These are phyloP conservation scores for Pharmacophagus antenor DNA, from an alignment of 2,888 invertebrate species.

Conservation along the genomic window DNA sequence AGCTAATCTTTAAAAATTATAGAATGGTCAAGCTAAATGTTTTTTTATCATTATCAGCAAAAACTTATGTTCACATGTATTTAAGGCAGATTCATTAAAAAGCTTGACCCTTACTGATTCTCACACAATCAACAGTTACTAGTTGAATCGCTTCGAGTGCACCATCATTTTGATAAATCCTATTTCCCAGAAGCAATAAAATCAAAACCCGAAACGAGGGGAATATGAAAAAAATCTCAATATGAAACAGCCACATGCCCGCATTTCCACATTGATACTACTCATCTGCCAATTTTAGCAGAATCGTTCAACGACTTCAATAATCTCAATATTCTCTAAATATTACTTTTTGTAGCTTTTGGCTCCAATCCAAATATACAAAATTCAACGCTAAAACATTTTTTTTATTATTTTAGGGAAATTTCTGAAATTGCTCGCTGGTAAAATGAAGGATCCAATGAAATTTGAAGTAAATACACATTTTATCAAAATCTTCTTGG, in stretches of 20 bases:
- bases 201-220: background rate
- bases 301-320: constrained; percentile 27
- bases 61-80: too few relatives aligned
- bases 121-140: too few relatives aligned
- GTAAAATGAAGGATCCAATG: background rate
- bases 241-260: constrained; percentile 10
- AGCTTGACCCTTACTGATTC: too few relatives aligned
- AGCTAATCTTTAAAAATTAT: too few relatives aligned
- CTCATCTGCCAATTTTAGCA: constrained; percentile 27
- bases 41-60: too few relatives aligned
- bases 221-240: constrained; percentile 11
- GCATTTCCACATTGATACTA: constrained; percentile 21
- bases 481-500: background rate
- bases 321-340: constrained; percentile 26
- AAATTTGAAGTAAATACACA: background rate
- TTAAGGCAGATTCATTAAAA: too few relatives aligned
- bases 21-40: too few relatives aligned
- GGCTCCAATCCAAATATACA: constrained; percentile 15
- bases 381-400: constrained; percentile 1
- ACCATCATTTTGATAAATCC: background rate
- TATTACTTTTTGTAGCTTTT: constrained; percentile 21
- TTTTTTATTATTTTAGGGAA: background rate
- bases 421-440: background rate
- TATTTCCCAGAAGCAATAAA: constrained; percentile 2
- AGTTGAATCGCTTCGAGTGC: background rate